These are phyloP conservation scores for Arnoldichthys spilopterus DNA, from an alignment of 2,797 vertebrate species.

Conservation along the genomic window DNA sequence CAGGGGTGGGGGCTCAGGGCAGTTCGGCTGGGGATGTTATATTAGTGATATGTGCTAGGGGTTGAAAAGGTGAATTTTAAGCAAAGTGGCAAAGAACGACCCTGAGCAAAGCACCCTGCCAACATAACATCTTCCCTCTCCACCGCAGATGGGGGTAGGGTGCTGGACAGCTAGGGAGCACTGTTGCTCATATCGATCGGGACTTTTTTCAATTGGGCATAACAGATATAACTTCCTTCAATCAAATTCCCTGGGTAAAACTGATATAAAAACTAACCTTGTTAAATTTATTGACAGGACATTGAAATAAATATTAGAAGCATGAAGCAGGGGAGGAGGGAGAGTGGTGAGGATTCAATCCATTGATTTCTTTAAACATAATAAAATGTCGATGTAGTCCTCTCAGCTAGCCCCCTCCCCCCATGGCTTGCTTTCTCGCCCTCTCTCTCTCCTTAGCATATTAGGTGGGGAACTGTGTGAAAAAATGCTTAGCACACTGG, in stretches of 20 bases:
- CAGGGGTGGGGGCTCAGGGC: neutral
- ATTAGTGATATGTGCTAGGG: neutral
- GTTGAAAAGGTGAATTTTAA: constrained; percentile 51
- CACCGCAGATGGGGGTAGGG: constrained; percentile 47
- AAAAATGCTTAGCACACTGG: constrained; percentile 92
- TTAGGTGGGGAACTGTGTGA: constrained; percentile 91
- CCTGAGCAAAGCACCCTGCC: constrained; percentile 31
- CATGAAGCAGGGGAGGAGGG: constrained; percentile 76
- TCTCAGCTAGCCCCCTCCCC: constrained; percentile 66
- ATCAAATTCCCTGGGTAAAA: constrained; percentile 86
- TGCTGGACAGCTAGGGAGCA: constrained; percentile 5
- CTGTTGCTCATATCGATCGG: constrained; percentile 69
- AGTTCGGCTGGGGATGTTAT: neutral
- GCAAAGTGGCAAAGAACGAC: constrained; percentile 48
- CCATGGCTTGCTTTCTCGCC: neutral
- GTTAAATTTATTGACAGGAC: constrained; percentile 95
- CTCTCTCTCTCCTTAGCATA: constrained; percentile 78
- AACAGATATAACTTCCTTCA: constrained; percentile 87
- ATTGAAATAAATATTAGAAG: constrained; percentile 93
- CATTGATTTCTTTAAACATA: constrained; percentile 87
- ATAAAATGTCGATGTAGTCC: constrained; percentile 79
- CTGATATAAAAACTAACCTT: constrained; percentile 89
- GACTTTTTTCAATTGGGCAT: constrained; percentile 83
- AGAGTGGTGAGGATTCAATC: constrained; percentile 81
- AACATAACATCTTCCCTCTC: constrained; percentile 57